These are phyloP conservation scores for Drosophila novamexicana DNA, from an alignment of 1,140 invertebrate species.

Conservation along the genomic window DNA sequence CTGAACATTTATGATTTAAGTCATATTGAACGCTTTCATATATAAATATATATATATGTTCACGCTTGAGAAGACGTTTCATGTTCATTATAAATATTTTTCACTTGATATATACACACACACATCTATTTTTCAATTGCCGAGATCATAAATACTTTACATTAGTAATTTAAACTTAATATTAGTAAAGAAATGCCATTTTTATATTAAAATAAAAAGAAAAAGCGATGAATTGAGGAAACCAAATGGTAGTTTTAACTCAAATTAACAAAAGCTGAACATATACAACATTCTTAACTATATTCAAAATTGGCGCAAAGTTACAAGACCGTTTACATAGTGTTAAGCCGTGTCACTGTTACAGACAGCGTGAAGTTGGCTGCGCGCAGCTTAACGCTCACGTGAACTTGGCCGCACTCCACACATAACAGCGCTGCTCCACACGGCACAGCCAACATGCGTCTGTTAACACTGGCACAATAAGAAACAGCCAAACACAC, in stretches of 20 bases:
- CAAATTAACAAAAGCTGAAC: not conserved
- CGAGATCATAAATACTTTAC: conserved; percentile 79
- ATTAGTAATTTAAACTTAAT: conserved; percentile 82
- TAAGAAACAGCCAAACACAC: conserved; percentile 3
- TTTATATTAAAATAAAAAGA: conserved; percentile 76
- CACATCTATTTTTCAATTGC: conserved; percentile 75
- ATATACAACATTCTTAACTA: too few species aligned
- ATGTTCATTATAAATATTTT: conserved; percentile 77
- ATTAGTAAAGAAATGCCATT: conserved; percentile 83
- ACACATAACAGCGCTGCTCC: conserved; percentile 1
- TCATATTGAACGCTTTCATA: conserved; percentile 74
- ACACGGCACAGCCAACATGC: conserved; percentile 1
- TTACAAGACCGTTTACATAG: too few species aligned
- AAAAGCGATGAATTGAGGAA: conserved; percentile 65
- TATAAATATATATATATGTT: conserved; percentile 49
- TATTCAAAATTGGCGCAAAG: not conserved
- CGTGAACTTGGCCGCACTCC: not conserved
- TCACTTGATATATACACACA: conserved; percentile 71
- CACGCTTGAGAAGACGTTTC: conserved; percentile 72
- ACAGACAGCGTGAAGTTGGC: conserved; percentile 10
- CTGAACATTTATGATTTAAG: conserved; percentile 54
- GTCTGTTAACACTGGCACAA: conserved; percentile 14
- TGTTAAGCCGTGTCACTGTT: not conserved
- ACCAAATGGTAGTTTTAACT: conserved; percentile 23
- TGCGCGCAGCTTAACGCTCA: not conserved